A percentile compares a stretch with the other conserved stretches of the same genome.
Evolutionary conservation across 2,797 vertebrate genomes (phyloP).

Genomic region (Danio choprae): DNA sequence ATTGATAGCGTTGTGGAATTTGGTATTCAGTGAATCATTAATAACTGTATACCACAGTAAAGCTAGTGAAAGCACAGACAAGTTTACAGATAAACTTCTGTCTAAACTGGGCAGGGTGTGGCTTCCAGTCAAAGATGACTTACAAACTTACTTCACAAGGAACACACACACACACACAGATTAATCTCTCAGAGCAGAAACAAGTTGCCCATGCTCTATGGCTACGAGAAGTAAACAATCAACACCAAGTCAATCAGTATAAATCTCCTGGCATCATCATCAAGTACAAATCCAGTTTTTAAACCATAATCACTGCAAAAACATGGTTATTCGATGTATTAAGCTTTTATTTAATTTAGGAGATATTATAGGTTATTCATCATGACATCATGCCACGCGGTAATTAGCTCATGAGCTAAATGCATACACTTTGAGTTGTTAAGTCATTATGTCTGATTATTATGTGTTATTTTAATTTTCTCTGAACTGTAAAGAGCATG

Average conservation of each 20-base stretch:
- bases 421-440: neutral
- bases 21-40: neutral
- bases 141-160: slow-evolving; percentile 8
- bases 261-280: slow-evolving; percentile 3
- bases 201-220: neutral
- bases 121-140: slow-evolving; percentile 1
- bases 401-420: neutral
- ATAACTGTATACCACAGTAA: neutral
- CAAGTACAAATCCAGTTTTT: slow-evolving; percentile 21
- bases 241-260: slow-evolving; percentile 17
- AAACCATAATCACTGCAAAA: slow-evolving; percentile 7
- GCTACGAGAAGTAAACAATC: slow-evolving; percentile 24
- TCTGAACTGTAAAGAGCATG: neutral
- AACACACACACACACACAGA: neutral
- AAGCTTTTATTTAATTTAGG: slow-evolving; percentile 25
- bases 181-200: slow-evolving; percentile 16
- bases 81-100: slow-evolving; percentile 30
- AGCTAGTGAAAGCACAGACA: neutral
- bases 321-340: slow-evolving; percentile 15
- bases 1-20: neutral
- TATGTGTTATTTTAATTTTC: slow-evolving; percentile 10
- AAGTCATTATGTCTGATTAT: slow-evolving; percentile 12
- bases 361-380: slow-evolving; percentile 11
- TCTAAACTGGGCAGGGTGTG: slow-evolving; percentile 2
- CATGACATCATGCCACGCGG: neutral